Conservation (phyloP, 2,113 vertebrate species). For the Tapirus terrestris region DNA sequence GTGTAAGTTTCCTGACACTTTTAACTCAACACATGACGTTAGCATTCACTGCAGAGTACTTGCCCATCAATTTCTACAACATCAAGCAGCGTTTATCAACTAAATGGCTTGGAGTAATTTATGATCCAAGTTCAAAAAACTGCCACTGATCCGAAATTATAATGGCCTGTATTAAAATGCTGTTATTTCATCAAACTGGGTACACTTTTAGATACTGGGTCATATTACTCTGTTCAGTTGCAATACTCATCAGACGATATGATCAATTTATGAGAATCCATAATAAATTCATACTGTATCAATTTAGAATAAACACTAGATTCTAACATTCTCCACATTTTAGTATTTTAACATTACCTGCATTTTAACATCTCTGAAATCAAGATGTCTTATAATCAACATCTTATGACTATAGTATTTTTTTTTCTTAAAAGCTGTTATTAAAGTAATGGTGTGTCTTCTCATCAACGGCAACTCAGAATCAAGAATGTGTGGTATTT, state of each 20-base stretch:
- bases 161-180: constrained; percentile 29
- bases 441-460: constrained; percentile 54
- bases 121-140: background rate
- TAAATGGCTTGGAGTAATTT: background rate
- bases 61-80: background rate
- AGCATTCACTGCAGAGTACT: background rate
- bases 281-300: background rate
- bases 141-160: background rate
- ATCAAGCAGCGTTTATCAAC: background rate
- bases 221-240: background rate
- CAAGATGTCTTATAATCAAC: constrained; percentile 43
- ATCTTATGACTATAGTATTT: constrained; percentile 34
- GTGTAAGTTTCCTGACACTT: background rate
- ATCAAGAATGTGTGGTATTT: constrained; percentile 43
- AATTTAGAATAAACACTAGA: background rate
- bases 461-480: background rate
- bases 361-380: constrained; percentile 47
- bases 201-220: background rate
- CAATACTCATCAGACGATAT: background rate
- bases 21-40: background rate
- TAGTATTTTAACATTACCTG: constrained; percentile 30
- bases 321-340: constrained; percentile 10
- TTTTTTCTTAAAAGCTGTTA: constrained; percentile 54
- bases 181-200: background rate
- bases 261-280: background rate